Evolutionary conservation across 2,888 invertebrate genomes (phyloP).

Genomic region (Harmothoe impar): DNA sequence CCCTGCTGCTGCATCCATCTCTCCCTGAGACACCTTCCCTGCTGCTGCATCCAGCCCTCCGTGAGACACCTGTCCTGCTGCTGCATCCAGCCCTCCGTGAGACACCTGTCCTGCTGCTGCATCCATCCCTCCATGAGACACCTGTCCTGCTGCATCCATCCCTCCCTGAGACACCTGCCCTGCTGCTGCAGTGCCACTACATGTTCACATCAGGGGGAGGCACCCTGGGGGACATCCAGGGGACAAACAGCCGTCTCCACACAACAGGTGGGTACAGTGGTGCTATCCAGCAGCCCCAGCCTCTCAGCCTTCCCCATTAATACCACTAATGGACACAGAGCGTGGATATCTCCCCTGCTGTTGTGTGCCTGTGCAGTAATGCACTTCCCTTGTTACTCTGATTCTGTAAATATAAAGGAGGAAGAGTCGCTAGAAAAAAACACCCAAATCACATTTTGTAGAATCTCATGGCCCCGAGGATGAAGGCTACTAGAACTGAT

Average conservation of each 20-base stretch:
- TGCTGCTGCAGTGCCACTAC: background rate
- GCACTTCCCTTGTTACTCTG: conserved; percentile 18
- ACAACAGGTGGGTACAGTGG: background rate
- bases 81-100: too few relatives aligned
- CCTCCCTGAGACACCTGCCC: background rate
- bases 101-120: too few relatives aligned
- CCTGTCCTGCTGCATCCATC: too few relatives aligned
- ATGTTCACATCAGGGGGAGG: background rate
- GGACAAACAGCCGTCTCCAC: background rate
- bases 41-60: too few relatives aligned
- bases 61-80: too few relatives aligned
- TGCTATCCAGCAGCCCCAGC: background rate
- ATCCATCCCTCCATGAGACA: too few relatives aligned
- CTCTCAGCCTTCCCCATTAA: background rate
- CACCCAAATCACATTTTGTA: background rate
- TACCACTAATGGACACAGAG: conserved; percentile 10
- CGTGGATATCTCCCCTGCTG: conserved; percentile 1
- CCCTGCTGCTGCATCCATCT: too few relatives aligned
- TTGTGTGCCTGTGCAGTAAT: background rate
- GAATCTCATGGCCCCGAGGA: background rate
- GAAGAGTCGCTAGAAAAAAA: background rate
- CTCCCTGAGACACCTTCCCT: too few relatives aligned
- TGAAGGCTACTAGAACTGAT: background rate
- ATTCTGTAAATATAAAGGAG: conserved; percentile 14
- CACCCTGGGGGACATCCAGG: background rate